Evolutionary conservation across 1,140 invertebrate genomes (phyloP), one percentile per base, ranked within the genome.

Genomic region (Lepidurus arcticus): DNA sequence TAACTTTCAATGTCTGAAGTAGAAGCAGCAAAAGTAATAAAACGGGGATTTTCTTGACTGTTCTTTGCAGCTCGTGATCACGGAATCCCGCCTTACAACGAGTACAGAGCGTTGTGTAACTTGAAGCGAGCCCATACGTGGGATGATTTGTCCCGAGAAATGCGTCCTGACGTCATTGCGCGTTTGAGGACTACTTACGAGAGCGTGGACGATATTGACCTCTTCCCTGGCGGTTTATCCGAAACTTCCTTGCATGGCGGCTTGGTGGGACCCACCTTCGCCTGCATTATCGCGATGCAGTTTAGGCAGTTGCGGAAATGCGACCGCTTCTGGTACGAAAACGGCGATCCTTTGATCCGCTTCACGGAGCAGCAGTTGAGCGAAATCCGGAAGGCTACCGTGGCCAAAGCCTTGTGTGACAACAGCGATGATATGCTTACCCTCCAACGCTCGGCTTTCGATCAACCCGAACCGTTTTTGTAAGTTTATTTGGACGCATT

Each of bases 401-500:
- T 99, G 21, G 90, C 96, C 0, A 95, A 97, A 85, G 87, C 98
- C 0, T 87, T 98, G 45, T 99, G 98, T 84, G 92, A 97, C 80
- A 99, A 98, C 85, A 90, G 95, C 85, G 96, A 98, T 83, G 86
- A 90, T 16, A 90, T 92, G 16, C 89, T 90, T 8, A 90, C 92
- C 44, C 93, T 98, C 84, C 96, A 98, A 83, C 88, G 91, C 75
- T 91, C 94, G 43, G 91, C 93, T 2, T 96, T 99, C 82, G 92
- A 97, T 84, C 86, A 95, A 78, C 93, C 94, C 1, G 86, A 87
- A 79, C 84, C 83, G 0, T 86, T 86, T 80, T 80, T 86, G 93
- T 78, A 91, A 84, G 82, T 82, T 73, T 9, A 26, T 8, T 65
- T 43, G 24, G n/a, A 3, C 44, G 47, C 8, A 0, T 44, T 79